Base-by-base conservation (phyloP, 2,797 vertebrate species). In the Zalophus californianus region DNA sequence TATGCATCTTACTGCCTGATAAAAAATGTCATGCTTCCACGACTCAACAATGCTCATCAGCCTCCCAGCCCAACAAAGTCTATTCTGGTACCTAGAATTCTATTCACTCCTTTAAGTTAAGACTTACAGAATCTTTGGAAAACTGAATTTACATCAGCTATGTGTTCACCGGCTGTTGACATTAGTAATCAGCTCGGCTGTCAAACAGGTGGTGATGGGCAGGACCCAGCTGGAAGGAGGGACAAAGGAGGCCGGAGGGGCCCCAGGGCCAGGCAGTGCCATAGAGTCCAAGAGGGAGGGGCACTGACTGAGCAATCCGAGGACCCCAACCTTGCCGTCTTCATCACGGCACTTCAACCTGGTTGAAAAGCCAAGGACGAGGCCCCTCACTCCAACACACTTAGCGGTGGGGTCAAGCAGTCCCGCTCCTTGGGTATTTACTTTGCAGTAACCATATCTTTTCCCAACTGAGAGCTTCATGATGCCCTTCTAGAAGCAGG, bases 251-350 rank as follows among this genome's bases (percentile, higher is more conserved):
- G 23, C 73, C 77, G 32, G 75, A 78, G 44, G 13, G 60, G 7
- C 25, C n/a, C 64, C 75, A 14, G 44, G 48, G 11, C 54, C 29
- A 2, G 58, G 16, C 21, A 11, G 16, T 15, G 9, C 32, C 75
- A 32, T 2, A 7, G 32, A 48, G 7, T 41, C 83, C 38, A 41
- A 50, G 60, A 92, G 27, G 48, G 21, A 32, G 5, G 7, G 14
- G 5, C 15, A 2, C 23, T 2, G 25, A 70, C 11, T 1, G 23
- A 41, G 23, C 54, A 35, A 4, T 4, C 21, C 0, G 2, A 10
- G 25, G 50, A 41, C 27, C 29, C 11, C 29, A 5, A 2, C 27
- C 58, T 29, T 14, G 2, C 50, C 0, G 0, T 29, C 50, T 14
- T 25, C 44, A 44, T 35, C 41, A 18, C 48, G 38, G 15, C 15